Base-by-base conservation (phyloP, 2,888 invertebrate species). In the Mesoligia furuncula region DNA sequence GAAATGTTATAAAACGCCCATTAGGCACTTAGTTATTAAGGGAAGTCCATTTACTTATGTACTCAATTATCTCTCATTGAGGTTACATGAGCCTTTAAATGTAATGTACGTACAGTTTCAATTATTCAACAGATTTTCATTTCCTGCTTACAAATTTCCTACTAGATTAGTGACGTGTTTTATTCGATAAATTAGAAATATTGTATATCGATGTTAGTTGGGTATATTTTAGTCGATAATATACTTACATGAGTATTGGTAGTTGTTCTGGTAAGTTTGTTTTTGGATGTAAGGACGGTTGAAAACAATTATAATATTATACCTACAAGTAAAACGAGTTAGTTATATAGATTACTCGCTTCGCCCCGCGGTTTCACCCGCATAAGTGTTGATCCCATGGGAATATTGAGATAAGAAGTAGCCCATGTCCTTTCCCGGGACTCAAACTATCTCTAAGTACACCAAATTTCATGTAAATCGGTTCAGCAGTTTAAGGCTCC, bases 91-190 rank as follows among this genome's bases (percentile, higher is more conserved):
- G 15, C 20, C 15, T 65, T 64, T 62, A 62, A 72, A 65, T 36
- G 20, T 54, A 27, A 62, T n/a, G n/a, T 48, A 64, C 31, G 48
- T 24, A 48, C 27, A 75, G 45, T 84, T 75, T 71, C 36, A 71
- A 71, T 75, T 71, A 75, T 80, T 65, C 31, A 71, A 72, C 27
- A 8, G 48, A 71, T 75, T 85, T 85, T 80, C 75, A 85, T 83
- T 83, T 83, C 81, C 82, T 69, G 75, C 64, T 57, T 69, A 69
- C 75, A 45, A 69, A 68, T 77, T 45, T 83, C 64, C 24, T 48
- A 42, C n/a, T 42, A 36, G 36, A 36, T 6, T 36, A 64, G 51
- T 39, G 39, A 54, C 8, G 75, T 75, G 68, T 80, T 82, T 51
- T 84, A 75, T 72, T 80, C 8, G 45, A 79, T 42, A 72, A 54